Evolutionary conservation across 2,113 vertebrate species (phyloP).

Genomic region (Corythaixoides concolor): DNA sequence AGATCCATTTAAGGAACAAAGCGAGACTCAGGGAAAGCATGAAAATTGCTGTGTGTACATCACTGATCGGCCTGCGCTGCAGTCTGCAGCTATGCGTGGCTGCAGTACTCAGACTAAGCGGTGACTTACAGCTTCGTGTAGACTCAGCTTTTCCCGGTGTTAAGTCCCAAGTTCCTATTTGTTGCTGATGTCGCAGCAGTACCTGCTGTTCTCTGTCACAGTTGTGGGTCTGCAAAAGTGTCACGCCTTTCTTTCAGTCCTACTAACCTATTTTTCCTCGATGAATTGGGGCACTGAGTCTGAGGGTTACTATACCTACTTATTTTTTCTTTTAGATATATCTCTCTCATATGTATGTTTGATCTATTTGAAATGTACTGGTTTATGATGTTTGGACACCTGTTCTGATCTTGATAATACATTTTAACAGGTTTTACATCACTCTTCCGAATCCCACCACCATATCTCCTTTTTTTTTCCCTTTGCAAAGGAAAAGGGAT

Average conservation of each 20-base stretch:
- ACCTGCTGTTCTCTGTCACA: neutral
- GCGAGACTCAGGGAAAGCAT: neutral
- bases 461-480: neutral
- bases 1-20: neutral
- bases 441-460: neutral
- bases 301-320: neutral
- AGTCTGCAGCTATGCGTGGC: neutral
- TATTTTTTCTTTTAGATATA: neutral
- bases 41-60: neutral
- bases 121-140: neutral
- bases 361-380: neutral
- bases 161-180: neutral
- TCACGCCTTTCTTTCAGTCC: neutral
- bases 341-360: neutral
- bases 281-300: neutral
- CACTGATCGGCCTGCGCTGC: neutral
- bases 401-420: neutral
- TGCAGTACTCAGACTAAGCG: neutral
- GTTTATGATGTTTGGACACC: neutral
- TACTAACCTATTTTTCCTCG: conserved; percentile 32
- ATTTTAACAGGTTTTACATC: neutral
- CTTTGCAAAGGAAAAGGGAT: neutral
- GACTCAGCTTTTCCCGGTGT: neutral
- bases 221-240: neutral
- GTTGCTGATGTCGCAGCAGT: neutral